A percentile compares a stretch with the other conserved stretches of the same genome.
Evolutionary conservation across 2,113 vertebrate genomes (phyloP).

Genomic region (Sterrhoptilus dennistouni): DNA sequence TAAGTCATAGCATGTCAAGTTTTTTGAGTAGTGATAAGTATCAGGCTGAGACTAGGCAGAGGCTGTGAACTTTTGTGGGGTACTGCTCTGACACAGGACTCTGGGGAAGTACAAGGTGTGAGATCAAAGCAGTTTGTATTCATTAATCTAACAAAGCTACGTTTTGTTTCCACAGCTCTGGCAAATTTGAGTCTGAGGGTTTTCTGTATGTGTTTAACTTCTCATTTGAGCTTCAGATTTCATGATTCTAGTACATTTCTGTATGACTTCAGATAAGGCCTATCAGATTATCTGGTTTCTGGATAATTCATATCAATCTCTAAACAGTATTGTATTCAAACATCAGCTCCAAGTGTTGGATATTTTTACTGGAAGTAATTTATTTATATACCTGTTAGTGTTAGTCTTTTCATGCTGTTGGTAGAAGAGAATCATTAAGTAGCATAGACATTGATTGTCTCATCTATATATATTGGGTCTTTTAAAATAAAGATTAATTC

Average conservation of each 20-base stretch:
- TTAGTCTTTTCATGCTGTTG: background rate
- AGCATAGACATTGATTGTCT: background rate
- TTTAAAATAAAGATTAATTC: slow-evolving; percentile 50
- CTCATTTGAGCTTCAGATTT: background rate
- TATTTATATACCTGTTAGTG: background rate
- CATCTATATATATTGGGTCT: background rate
- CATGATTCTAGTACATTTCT: background rate
- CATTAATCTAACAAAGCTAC: background rate
- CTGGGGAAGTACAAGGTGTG: background rate
- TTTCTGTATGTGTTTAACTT: background rate
- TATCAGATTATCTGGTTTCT: background rate
- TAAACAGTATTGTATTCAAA: background rate
- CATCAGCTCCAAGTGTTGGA: background rate
- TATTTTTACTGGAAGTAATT: background rate
- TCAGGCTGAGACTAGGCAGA: background rate
- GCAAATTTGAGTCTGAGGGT: background rate
- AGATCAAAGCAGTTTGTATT: background rate
- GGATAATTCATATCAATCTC: background rate
- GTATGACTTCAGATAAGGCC: background rate
- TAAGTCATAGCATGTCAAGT: background rate
- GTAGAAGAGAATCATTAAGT: background rate
- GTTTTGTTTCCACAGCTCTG: background rate
- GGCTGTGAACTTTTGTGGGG: background rate
- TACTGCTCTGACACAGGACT: background rate
- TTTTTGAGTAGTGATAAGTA: background rate